These are phyloP conservation scores for Ispidina picta DNA, from an alignment of 2,797 vertebrate species.

Conservation along the genomic window DNA sequence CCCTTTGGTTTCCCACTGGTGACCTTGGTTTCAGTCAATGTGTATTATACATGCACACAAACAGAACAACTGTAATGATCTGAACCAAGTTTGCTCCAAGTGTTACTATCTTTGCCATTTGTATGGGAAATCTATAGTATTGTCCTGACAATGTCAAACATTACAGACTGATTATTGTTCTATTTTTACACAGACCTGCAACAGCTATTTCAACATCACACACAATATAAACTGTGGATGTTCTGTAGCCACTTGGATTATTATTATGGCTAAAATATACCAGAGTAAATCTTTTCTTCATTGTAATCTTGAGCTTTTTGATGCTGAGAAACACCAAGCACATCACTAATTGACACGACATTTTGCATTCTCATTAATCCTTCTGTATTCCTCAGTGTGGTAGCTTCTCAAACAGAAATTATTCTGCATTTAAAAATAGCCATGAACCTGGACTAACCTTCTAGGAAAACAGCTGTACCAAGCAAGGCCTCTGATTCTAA, in stretches of 20 bases:
- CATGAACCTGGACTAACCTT: background rate
- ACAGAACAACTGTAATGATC: background rate
- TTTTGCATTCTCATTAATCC: background rate
- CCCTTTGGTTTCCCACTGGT: background rate
- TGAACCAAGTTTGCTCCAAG: background rate
- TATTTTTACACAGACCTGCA: background rate
- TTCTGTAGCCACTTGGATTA: background rate
- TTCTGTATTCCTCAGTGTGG: background rate
- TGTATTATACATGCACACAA: background rate
- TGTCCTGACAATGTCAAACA: background rate
- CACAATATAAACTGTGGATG: background rate
- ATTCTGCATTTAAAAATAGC: background rate
- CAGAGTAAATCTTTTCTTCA: background rate
- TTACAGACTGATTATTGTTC: background rate
- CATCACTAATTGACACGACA: background rate
- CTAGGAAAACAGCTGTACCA: background rate
- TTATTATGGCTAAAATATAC: background rate
- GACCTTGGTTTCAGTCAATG: conserved; percentile 11
- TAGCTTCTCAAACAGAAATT: background rate
- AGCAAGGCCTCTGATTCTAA: background rate
- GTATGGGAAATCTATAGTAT: conserved; percentile 33
- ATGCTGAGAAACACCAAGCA: background rate
- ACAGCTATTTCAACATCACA: background rate
- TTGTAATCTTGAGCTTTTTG: background rate
- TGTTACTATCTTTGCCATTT: background rate